Percentiles rank a stretch among this genome's conserved stretches.
Evolutionary conservation across 2,113 vertebrate species (phyloP).

Genomic region (Emydura subglobosa): DNA sequence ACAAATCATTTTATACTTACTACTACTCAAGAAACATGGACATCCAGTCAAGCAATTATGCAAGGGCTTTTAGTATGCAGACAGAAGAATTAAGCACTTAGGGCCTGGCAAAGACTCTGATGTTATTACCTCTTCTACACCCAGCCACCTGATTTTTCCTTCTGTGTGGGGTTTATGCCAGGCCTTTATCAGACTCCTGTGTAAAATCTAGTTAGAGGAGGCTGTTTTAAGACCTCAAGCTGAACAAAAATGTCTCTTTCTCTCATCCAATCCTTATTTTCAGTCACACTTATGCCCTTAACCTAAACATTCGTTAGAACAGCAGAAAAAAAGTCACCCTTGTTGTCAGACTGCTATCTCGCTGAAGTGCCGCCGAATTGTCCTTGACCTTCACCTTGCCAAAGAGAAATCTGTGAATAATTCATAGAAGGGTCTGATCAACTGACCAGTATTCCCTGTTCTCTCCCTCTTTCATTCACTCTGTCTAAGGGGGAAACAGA

Average conservation of each 20-base stretch:
- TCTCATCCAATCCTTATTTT: conserved; percentile 21
- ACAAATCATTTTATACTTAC: not conserved
- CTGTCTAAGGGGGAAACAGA: not conserved
- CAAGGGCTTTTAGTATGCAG: not conserved
- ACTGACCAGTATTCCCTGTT: not conserved
- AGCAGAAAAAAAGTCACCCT: conserved; percentile 36
- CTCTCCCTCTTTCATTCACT: not conserved
- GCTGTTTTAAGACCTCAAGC: conserved; percentile 17
- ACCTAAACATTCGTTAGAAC: not conserved
- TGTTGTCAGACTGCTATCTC: conserved; percentile 51
- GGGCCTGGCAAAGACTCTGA: not conserved
- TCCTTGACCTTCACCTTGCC: not conserved
- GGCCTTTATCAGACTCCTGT: not conserved
- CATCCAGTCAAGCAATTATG: not conserved
- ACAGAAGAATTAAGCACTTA: not conserved
- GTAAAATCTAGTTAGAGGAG: not conserved
- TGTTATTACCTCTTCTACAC: not conserved
- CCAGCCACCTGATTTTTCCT: not conserved
- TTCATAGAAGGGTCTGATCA: conserved; percentile 39
- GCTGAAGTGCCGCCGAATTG: conserved; percentile 35
- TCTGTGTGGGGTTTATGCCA: not conserved
- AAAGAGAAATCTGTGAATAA: conserved; percentile 54
- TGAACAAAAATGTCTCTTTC: not conserved
- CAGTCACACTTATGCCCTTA: conserved; percentile 32
- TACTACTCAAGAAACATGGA: conserved; percentile 27